These are phyloP conservation scores for Ceratina calcarata DNA, from an alignment of 1,140 invertebrate genomes.

Conservation along the genomic window DNA sequence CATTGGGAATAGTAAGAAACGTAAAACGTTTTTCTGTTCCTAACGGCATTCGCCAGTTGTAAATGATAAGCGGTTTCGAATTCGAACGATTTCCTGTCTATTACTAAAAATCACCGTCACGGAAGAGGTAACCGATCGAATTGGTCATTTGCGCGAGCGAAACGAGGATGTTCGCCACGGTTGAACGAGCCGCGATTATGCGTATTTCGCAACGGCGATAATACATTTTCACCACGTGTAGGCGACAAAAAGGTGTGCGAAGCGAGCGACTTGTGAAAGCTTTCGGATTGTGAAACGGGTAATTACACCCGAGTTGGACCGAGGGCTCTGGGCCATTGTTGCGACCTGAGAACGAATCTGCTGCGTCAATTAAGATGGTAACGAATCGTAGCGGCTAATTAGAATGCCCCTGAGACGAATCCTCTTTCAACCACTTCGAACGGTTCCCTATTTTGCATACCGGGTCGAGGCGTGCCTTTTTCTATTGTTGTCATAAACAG, in stretches of 20 bases:
- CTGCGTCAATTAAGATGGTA: constrained; percentile 57
- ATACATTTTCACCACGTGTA: constrained; percentile 61
- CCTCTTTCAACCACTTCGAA: constrained; percentile 22
- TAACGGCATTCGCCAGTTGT: no score
- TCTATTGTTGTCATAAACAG: constrained; percentile 55
- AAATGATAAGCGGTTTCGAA: constrained; percentile 26
- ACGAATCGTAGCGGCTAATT: constrained; percentile 54
- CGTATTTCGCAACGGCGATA: constrained; percentile 57
- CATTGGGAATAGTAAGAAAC: no score
- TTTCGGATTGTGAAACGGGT: constrained; percentile 60
- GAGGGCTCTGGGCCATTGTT: constrained; percentile 52
- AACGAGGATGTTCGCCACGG: constrained; percentile 43
- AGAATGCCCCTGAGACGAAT: constrained; percentile 15
- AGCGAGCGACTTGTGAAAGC: constrained; percentile 56
- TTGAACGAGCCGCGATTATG: constrained; percentile 44
- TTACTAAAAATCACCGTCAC: constrained; percentile 33
- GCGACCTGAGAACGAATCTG: constrained; percentile 4
- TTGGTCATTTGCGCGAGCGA: constrained; percentile 28
- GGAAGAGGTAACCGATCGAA: constrained; percentile 33
- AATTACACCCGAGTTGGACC: constrained; percentile 47
- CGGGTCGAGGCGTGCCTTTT: constrained; percentile 58
- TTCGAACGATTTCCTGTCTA: not conserved
- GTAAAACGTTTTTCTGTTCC: no score
- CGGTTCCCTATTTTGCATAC: constrained; percentile 52
- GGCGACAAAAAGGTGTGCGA: constrained; percentile 55